Percentiles rank a stretch among this genome's conserved stretches.
These are phyloP conservation scores for Colletes gigas DNA, from an alignment of 1,140 invertebrate genomes.

Conservation along the genomic window DNA sequence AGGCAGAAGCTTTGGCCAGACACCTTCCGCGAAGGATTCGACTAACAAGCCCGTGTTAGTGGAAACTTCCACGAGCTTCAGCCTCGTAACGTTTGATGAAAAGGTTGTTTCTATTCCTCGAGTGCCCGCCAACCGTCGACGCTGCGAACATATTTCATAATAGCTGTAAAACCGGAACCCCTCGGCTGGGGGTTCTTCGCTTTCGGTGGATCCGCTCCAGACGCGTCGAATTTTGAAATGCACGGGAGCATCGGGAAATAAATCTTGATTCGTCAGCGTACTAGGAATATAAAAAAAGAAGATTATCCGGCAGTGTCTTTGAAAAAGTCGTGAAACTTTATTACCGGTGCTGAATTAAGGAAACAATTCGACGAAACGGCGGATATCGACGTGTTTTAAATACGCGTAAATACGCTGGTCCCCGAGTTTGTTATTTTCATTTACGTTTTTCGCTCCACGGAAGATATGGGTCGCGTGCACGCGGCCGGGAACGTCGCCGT, in stretches of 20 bases:
- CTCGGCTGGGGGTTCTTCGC: neutral
- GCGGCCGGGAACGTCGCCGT: neutral
- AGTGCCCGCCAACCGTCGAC: neutral
- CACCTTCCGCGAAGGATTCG: conserved; percentile 32
- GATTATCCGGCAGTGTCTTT: too few species aligned
- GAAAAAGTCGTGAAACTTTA: too few species aligned
- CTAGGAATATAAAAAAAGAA: too few species aligned
- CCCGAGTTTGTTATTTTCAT: neutral
- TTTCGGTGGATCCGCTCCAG: neutral
- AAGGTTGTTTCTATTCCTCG: conserved; percentile 32
- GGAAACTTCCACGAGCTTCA: conserved; percentile 25
- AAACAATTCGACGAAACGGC: too few species aligned
- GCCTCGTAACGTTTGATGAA: conserved; percentile 39
- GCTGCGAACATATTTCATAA: conserved; percentile 35
- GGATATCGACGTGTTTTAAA: too few species aligned
- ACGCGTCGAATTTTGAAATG: too few species aligned
- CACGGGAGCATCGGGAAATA: neutral
- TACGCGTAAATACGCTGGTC: too few species aligned
- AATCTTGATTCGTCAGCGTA: neutral
- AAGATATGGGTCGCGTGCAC: neutral
- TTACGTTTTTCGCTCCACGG: neutral
- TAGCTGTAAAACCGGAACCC: neutral
- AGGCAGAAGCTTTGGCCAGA: conserved; percentile 7
- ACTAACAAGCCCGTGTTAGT: conserved; percentile 35
- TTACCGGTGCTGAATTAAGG: too few species aligned